Evolutionary conservation across 2,797 vertebrate species (phyloP).

Genomic region (Choloepus didactylus): DNA sequence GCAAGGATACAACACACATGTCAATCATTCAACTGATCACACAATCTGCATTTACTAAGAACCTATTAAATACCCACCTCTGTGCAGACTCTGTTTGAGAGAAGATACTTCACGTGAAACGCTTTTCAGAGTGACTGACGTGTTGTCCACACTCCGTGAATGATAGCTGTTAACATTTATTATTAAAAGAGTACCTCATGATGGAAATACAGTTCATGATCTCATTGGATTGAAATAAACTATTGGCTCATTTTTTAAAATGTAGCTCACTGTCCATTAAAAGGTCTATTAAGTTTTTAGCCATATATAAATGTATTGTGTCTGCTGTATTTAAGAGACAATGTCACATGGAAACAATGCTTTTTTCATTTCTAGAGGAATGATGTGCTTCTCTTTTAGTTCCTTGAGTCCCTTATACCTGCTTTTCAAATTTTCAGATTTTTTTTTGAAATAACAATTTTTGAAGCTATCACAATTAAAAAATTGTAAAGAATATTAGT

Average conservation of each 20-base stretch:
- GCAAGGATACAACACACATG: not conserved
- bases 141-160: not conserved
- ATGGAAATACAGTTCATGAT: not conserved
- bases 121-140: not conserved
- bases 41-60: not conserved
- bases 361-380: not conserved
- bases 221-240: constrained; percentile 15
- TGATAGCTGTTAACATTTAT: not conserved
- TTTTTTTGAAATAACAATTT: not conserved
- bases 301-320: not conserved
- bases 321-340: not conserved
- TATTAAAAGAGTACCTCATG: not conserved
- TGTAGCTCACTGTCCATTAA: not conserved
- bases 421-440: constrained; percentile 4
- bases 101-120: not conserved
- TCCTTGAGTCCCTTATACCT: not conserved
- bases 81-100: not conserved
- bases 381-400: not conserved
- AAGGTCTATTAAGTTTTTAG: not conserved
- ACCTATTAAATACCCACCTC: not conserved
- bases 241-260: not conserved
- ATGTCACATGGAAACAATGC: not conserved
- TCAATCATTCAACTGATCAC: not conserved
- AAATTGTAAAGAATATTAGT: not conserved
- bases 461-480: not conserved